Evolutionary conservation across 2,113 vertebrate species (phyloP), one percentile per base, ranked within the genome.

Genomic region (Callaeas wilsoni): DNA sequence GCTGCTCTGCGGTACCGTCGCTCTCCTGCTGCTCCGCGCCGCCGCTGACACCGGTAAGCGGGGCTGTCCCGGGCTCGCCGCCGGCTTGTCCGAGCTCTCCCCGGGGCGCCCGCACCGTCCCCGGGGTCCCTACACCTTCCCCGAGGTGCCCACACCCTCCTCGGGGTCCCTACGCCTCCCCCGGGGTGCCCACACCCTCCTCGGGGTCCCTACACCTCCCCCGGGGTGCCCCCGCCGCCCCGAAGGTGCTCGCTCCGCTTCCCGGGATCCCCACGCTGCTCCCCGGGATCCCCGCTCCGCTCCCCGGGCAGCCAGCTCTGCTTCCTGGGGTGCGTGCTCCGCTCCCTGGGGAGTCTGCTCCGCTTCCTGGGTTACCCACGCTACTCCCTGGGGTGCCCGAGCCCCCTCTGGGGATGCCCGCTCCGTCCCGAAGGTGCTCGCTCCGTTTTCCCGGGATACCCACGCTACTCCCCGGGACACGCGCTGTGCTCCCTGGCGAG

Each of bases 111-210:
- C 83, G 4, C 8, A 7, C 44, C 16, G 1, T 17, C 4, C 39
- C 21, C 4, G 6, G 30, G 3, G 1, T 42, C 4, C 5, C 27
- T 2, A 1, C 17, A 35, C 46, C 30, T 7, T 21, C 33, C 16
- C 16, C 23, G 19, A 39, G 6, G 13, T 11, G 6, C 19, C 39
- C 13, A 20, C 18, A 10, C 27, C 37, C 13, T 53, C 7, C 49
- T 20, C 13, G 7, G 16, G 12, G 1, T 3, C 5, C 6, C 6
- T 8, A 3, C 22, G 5, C 44, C 57, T 5, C 20, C 2, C 1
- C 18, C 30, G 23, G 22, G 29, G 1, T 27, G 10, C 3, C 47
- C 4, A 2, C 16, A 4, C 37, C 16, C 3, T 44, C 5, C 17
- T 17, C 18, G 42, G 11, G 19, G 5, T 44, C 12, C 7, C 21